Percentiles rank a stretch among this genome's conserved stretches.
Evolutionary conservation across 2,113 vertebrate genomes (phyloP).

Genomic region (Microtus oregoni): DNA sequence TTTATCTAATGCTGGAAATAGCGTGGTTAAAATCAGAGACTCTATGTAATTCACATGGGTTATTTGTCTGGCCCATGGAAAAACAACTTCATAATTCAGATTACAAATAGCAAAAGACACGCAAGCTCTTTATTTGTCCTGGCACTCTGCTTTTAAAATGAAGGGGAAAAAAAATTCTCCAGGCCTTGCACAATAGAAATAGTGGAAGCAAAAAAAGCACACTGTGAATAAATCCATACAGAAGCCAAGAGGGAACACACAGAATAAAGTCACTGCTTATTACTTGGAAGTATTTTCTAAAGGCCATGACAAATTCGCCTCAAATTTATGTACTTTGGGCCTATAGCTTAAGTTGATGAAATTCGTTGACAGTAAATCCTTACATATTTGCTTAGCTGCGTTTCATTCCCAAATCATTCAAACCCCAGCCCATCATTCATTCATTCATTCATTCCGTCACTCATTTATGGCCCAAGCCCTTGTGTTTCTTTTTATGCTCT

Average conservation of each 20-base stretch:
- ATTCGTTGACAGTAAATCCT: background rate
- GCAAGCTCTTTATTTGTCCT: background rate
- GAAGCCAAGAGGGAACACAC: background rate
- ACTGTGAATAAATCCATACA: background rate
- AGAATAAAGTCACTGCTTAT: background rate
- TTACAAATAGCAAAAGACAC: constrained; percentile 20
- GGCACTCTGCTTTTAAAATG: constrained; percentile 9
- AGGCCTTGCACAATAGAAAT: background rate
- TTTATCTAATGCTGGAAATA: constrained; percentile 53
- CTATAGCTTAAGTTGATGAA: background rate
- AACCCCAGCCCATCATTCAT: background rate
- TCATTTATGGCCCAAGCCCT: background rate
- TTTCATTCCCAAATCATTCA: background rate
- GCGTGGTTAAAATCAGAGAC: constrained; percentile 18
- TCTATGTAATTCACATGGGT: background rate
- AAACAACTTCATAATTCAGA: background rate
- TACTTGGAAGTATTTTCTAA: constrained; percentile 39
- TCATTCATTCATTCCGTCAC: background rate
- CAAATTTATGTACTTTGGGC: background rate
- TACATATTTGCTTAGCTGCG: background rate
- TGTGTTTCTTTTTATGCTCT: background rate
- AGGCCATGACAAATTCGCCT: background rate
- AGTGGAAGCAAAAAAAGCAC: constrained; percentile 12
- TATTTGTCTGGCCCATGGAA: background rate
- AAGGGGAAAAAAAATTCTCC: background rate